A percentile compares a stretch with the other conserved stretches of the same genome.
phyloP scores from a whole-genome alignment of 2,888 invertebrate species.

The Philopedon plagiatum region DNA sequence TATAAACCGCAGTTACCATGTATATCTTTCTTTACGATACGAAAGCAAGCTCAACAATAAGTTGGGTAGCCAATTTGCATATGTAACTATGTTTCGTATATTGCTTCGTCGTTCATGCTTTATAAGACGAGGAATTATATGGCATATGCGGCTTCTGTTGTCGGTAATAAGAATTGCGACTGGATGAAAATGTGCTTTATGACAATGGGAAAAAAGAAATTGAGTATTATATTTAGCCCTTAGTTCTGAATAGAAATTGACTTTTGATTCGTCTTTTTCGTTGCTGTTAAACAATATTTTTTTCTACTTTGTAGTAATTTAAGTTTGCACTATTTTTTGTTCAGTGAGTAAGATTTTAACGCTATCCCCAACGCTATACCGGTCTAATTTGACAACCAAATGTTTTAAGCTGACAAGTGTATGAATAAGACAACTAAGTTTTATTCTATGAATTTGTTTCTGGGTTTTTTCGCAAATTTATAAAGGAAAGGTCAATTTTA shows the following conservation, averaged over 20 bases:
- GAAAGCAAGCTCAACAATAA: slow-evolving; percentile 63
- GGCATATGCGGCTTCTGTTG: slow-evolving; percentile 30
- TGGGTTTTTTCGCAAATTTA: no score
- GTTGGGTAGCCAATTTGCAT: slow-evolving; percentile 69
- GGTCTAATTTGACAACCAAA: no score
- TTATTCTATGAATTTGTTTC: no score
- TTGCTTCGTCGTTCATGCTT: slow-evolving; percentile 38
- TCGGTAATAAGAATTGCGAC: slow-evolving; percentile 42
- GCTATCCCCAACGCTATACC: no score
- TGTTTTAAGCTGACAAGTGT: no score
- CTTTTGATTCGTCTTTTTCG: slow-evolving; percentile 1
- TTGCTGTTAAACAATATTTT: not conserved
- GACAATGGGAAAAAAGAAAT: slow-evolving; percentile 51
- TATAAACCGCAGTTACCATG: slow-evolving; percentile 50
- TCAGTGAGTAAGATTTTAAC: no score
- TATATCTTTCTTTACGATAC: slow-evolving; percentile 61
- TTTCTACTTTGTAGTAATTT: not conserved
- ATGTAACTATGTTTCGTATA: slow-evolving; percentile 65
- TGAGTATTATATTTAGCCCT: slow-evolving; percentile 39
- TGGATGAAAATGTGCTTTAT: slow-evolving; percentile 45
- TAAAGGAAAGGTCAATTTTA: no score
- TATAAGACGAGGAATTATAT: slow-evolving; percentile 43
- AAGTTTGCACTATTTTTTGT: no score
- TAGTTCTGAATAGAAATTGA: slow-evolving; percentile 12
- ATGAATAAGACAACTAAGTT: no score